Evolutionary conservation across 2,888 invertebrate genomes (phyloP).

Genomic region (Mamestra brassicae): DNA sequence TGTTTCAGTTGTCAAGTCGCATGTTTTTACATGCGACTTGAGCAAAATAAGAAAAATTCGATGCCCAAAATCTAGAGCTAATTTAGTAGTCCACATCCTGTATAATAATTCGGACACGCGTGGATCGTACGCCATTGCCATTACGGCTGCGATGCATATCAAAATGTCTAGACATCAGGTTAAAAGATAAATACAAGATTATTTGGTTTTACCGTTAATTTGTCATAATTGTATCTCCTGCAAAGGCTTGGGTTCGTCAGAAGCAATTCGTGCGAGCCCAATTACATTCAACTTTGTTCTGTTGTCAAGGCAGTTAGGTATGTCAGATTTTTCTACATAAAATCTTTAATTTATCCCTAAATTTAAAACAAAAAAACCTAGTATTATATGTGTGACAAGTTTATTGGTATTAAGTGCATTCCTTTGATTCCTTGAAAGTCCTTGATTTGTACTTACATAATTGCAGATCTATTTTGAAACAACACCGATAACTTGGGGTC

Average conservation of each 20-base stretch:
- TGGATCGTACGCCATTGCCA: background rate
- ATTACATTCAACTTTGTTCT: background rate
- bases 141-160: background rate
- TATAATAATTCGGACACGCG: background rate
- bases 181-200: constrained; percentile 13
- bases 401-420: no score
- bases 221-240: constrained; percentile 5
- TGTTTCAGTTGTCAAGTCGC: no score
- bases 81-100: background rate
- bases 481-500: no score
- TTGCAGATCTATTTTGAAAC: no score
- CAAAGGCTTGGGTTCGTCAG: background rate
- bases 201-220: constrained; percentile 15
- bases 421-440: no score
- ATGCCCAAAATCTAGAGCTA: no score
- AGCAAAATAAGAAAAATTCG: no score
- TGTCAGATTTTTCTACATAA: background rate
- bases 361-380: no score
- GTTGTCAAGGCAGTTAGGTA: background rate
- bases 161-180: constrained; percentile 21
- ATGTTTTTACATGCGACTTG: no score
- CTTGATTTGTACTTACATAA: no score
- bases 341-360: no score
- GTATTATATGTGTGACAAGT: no score
- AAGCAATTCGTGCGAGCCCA: background rate